Evolutionary conservation across 1,140 invertebrate species (phyloP), one percentile per base, ranked within the genome.

Genomic region (Aphelinus certus): DNA sequence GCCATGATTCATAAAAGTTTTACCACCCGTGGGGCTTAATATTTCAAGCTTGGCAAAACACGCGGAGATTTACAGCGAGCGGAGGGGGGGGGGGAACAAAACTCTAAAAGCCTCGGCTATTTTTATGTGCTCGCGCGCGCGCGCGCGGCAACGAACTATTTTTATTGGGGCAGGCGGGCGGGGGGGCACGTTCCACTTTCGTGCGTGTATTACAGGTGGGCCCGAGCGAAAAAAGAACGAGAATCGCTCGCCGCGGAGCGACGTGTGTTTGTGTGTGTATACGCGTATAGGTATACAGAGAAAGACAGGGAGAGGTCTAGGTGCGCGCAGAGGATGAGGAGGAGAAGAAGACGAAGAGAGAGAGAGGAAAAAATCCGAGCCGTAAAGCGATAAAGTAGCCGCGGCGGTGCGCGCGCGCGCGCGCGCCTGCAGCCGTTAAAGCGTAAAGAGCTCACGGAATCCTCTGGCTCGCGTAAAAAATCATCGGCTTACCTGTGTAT

Each of bases 361-460:
- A 26, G 26, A 26, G 26, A 26, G 26, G 9, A 69, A 61, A 61
- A 65, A 73, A 73, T 68, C 68, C 72, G 46, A 68, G 64, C 57
- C 72, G 42, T 74, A 74, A 74, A 74, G 57, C 57, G 60, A 74
- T 74, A 74, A 74, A 74, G 56, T 43, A 46, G 43, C 26, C n/a
- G 49, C 64, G 26, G 7, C 45, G 4, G n/a, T 53, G 6, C 4
- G 61, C 2, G 6, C 43, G 61, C 2, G 6, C 43, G 61, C 61
- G 7, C 65, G 62, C 64, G 47, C 48, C 26, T 26, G 26, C 26
- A 26, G 45, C 65, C 64, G 48, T 74, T 68, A 68, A 62, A 74
- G 60, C 48, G 65, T 64, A 72, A 72, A 56, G 47, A 67, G 63
- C 56, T 4, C 26, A 26, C 26, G 26, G 26, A 26, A 26, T 26